These are phyloP conservation scores for Grallaria varia DNA, from an alignment of 2,113 vertebrate genomes.

Conservation along the genomic window DNA sequence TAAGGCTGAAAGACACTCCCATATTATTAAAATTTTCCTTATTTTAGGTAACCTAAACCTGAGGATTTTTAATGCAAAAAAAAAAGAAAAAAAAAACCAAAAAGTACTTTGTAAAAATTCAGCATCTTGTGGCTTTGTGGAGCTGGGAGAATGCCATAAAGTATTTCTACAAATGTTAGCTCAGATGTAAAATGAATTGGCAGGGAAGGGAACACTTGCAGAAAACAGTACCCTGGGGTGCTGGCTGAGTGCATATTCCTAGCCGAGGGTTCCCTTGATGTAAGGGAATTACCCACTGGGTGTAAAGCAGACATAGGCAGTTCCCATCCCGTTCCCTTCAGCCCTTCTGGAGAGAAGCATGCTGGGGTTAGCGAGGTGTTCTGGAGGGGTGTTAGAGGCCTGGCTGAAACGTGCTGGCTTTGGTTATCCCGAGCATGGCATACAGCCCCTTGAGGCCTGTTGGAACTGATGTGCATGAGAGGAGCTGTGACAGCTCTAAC, in stretches of 20 bases:
- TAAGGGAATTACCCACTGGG: neutral
- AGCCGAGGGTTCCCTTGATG: constrained; percentile 3
- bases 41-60: neutral
- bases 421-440: constrained; percentile 13
- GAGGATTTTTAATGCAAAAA: neutral
- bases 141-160: constrained; percentile 36
- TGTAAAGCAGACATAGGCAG: neutral
- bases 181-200: constrained; percentile 62
- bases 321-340: neutral
- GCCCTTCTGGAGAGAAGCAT: neutral
- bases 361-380: neutral
- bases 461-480: constrained; percentile 24
- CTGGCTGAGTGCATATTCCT: constrained; percentile 1
- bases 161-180: neutral
- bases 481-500: constrained; percentile 21
- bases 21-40: neutral
- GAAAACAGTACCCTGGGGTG: constrained; percentile 14
- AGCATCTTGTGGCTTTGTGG: constrained; percentile 24
- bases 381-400: neutral
- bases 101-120: neutral
- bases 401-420: neutral
- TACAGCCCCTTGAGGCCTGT: neutral
- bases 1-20: neutral
- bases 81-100: too few species aligned
- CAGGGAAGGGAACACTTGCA: constrained; percentile 42